These are phyloP conservation scores for Haemorhous mexicanus DNA, from an alignment of 2,113 vertebrate species.

Conservation along the genomic window DNA sequence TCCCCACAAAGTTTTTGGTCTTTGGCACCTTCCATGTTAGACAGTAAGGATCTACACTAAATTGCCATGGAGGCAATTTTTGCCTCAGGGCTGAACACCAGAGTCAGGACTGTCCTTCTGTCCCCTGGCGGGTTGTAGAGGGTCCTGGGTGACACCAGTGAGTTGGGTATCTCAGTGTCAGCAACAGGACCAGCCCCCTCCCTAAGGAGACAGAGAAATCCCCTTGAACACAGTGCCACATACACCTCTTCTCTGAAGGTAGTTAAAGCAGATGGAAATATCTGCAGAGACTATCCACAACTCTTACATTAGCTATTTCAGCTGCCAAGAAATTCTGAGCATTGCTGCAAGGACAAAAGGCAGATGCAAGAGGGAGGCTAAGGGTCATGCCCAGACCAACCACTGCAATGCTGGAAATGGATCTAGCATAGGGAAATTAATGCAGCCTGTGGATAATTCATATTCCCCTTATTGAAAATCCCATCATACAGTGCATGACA, in stretches of 20 bases:
- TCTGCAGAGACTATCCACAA: background rate
- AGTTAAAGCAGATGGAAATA: background rate
- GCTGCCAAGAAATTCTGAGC: background rate
- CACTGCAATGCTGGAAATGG: background rate
- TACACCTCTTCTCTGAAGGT: background rate
- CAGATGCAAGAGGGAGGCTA: background rate
- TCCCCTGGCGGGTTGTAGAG: background rate
- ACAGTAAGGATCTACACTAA: background rate
- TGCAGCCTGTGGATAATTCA: background rate
- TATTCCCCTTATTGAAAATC: background rate
- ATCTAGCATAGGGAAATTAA: background rate
- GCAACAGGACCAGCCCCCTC: background rate
- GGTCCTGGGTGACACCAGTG: background rate
- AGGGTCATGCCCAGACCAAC: background rate
- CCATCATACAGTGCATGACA: background rate
- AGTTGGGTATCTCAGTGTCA: fast-evolving
- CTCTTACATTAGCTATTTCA: background rate
- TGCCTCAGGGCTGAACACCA: background rate
- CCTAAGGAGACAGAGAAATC: background rate
- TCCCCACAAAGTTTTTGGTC: background rate
- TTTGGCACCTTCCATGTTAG: background rate
- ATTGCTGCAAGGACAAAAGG: background rate
- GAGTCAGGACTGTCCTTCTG: background rate
- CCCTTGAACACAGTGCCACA: background rate
- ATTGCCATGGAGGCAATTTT: fast-evolving